Evolutionary conservation across 2,888 invertebrate species (phyloP), one percentile per base, ranked within the genome.

Genomic region (Synergus laeviventris): DNA sequence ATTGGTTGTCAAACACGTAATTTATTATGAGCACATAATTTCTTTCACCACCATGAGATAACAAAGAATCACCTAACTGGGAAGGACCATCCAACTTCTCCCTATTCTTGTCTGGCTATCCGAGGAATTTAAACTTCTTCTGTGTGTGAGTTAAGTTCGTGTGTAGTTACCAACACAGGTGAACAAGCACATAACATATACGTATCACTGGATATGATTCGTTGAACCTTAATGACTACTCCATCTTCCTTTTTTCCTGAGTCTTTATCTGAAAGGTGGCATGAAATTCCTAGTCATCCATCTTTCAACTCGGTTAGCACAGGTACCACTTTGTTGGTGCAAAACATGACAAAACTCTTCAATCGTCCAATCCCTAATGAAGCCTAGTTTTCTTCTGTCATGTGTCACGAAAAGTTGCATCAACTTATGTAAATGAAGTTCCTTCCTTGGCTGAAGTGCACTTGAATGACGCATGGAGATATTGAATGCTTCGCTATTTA

Each of bases 51-150:
- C 31, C 36, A 36, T 45, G 49, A 70, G 45, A 70, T 70, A 49
- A 70, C 70, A 70, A 70, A 36, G 70, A 54, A 49, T 54, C 70
- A 36, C 31, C 49, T 54, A 70, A 31, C 49, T 70, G 18, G 49
- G 31, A 70, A 70, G 70, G 70, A 49, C 70, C 70, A 36, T 31
- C 31, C 49, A 74, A 75, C 49, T 76, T 79, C 70, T 77, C 70
- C 75, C 78, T 81, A 82, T 82, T 84, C 83, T 82, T 79, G 83
- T 84, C 83, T 84, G 83, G 83, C 82, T 83, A 84, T 84, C 81
- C 79, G 76, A 84, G 77, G 81, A 83, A 84, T 84, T 82, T 80
- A 75, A 70, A 36, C 49, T 36, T 70, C 49, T 54, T n/a, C 66
- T 9, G 49, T 70, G 49, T 70, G 45, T 70, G 49, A n/a, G 45